Conservation (phyloP, 2,888 invertebrate species). For the Orchesella flavescens region DNA sequence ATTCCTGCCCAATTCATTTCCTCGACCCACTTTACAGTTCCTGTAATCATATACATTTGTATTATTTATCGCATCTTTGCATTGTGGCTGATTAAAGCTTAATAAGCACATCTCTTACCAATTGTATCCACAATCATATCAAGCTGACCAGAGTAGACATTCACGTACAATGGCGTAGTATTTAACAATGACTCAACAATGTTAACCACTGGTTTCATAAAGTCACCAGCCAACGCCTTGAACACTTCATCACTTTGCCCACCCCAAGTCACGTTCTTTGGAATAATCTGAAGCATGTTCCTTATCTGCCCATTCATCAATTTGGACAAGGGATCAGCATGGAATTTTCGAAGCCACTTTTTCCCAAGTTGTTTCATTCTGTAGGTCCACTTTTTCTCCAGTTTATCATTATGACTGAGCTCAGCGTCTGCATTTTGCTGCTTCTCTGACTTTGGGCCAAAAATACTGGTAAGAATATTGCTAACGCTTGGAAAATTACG, state of each 20-base stretch:
- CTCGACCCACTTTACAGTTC: slow-evolving; percentile 85
- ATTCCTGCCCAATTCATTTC: slow-evolving; percentile 81
- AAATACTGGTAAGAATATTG: slow-evolving; percentile 21
- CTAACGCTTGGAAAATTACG: slow-evolving; percentile 29
- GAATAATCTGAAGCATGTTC: slow-evolving; percentile 79
- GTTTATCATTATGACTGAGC: slow-evolving; percentile 4
- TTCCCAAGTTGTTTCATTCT: slow-evolving; percentile 54
- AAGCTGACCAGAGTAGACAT: slow-evolving; percentile 85
- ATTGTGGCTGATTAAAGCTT: background rate
- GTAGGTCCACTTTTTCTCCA: slow-evolving; percentile 11
- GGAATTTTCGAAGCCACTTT: slow-evolving; percentile 58
- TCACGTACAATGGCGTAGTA: slow-evolving; percentile 80
- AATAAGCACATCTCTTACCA: slow-evolving; percentile 76
- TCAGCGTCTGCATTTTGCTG: background rate
- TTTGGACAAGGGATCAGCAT: slow-evolving; percentile 72
- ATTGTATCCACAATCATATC: slow-evolving; percentile 89
- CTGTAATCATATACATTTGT: slow-evolving; percentile 74
- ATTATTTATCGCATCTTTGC: background rate
- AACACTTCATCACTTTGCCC: slow-evolving; percentile 80
- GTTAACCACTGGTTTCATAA: slow-evolving; percentile 85
- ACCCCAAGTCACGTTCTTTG: slow-evolving; percentile 81
- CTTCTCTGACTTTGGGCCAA: background rate
- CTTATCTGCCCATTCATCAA: slow-evolving; percentile 85
- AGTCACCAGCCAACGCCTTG: slow-evolving; percentile 79
- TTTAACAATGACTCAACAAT: slow-evolving; percentile 82